Percentiles rank a stretch among this genome's conserved stretches.
phyloP scores from a whole-genome alignment of 1,140 invertebrate species.

The Holotrichia oblita region DNA sequence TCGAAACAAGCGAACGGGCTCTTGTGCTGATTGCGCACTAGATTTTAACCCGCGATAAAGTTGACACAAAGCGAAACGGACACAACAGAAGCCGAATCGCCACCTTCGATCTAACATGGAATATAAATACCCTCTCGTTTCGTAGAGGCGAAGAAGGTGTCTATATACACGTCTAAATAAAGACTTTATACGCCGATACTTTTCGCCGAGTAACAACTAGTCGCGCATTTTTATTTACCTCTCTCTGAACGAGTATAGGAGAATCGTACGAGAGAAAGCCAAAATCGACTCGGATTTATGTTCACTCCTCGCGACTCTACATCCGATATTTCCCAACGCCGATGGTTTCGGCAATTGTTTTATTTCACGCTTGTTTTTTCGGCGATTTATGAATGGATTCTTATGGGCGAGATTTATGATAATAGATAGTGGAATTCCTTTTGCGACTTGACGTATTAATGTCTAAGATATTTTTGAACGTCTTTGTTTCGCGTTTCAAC shows the following conservation, averaged over 20 bases:
- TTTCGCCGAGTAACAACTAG: background rate
- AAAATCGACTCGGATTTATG: conserved; percentile 16
- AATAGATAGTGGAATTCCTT: conserved; percentile 20
- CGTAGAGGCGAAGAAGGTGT: background rate
- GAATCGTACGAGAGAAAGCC: conserved; percentile 3
- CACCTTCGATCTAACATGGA: conserved; percentile 25
- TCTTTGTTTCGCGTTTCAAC: conserved; percentile 13
- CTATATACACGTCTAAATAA: conserved; percentile 25
- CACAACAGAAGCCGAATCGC: conserved; percentile 24
- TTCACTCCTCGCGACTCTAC: background rate
- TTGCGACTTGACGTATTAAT: background rate
- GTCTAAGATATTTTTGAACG: background rate
- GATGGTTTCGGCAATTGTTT: conserved; percentile 10
- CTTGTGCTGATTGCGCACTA: background rate
- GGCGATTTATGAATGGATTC: conserved; percentile 13
- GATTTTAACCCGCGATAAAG: conserved; percentile 12
- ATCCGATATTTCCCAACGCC: conserved; percentile 8
- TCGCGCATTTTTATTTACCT: conserved; percentile 23
- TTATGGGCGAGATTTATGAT: conserved; percentile 7
- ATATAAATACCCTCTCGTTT: conserved; percentile 32
- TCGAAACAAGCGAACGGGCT: background rate
- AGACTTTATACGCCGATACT: background rate
- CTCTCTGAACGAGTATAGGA: no score
- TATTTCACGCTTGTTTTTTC: conserved; percentile 8
- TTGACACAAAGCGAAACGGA: conserved; percentile 16